These are phyloP conservation scores for Desoria tigrina DNA, from an alignment of 2,888 invertebrate genomes.

Conservation along the genomic window DNA sequence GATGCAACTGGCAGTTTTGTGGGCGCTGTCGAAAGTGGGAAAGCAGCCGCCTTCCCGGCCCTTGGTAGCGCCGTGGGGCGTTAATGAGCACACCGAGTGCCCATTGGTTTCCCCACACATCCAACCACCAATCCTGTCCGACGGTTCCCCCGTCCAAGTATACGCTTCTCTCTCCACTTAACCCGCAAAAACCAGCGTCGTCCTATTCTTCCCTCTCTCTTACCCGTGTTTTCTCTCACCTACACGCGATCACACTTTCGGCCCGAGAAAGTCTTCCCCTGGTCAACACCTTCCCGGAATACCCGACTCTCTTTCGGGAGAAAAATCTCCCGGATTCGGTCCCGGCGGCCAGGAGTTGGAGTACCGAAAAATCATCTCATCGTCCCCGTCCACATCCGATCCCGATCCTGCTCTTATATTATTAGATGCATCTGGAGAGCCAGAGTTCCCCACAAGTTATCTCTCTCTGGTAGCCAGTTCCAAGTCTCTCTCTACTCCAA, in stretches of 20 bases:
- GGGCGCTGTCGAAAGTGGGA: constrained; percentile 53
- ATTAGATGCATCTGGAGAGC: too few species aligned
- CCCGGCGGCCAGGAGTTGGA: constrained; percentile 6
- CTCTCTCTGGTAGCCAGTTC: too few species aligned
- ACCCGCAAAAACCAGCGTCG: constrained; percentile 7
- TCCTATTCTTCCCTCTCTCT: constrained; percentile 18
- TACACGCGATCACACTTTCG: constrained; percentile 49
- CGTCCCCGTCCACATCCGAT: constrained; percentile 23
- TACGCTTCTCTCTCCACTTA: too few species aligned
- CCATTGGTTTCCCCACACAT: constrained; percentile 52
- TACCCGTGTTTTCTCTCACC: constrained; percentile 21
- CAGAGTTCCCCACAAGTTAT: too few species aligned
- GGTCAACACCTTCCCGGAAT: constrained; percentile 38
- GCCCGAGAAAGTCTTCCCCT: constrained; percentile 49
- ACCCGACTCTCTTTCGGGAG: constrained; percentile 28
- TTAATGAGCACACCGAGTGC: constrained; percentile 53
- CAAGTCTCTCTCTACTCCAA: too few species aligned
- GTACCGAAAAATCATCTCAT: not conserved
- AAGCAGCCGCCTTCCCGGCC: constrained; percentile 55
- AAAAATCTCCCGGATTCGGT: constrained; percentile 25
- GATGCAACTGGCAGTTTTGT: constrained; percentile 50
- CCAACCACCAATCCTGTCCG: constrained; percentile 49
- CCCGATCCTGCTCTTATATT: too few species aligned
- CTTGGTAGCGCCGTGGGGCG: constrained; percentile 54
- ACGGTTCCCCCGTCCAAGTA: constrained; percentile 14